phyloP scores from a whole-genome alignment of 2,888 invertebrate genomes.

The Thelaira solivaga region DNA sequence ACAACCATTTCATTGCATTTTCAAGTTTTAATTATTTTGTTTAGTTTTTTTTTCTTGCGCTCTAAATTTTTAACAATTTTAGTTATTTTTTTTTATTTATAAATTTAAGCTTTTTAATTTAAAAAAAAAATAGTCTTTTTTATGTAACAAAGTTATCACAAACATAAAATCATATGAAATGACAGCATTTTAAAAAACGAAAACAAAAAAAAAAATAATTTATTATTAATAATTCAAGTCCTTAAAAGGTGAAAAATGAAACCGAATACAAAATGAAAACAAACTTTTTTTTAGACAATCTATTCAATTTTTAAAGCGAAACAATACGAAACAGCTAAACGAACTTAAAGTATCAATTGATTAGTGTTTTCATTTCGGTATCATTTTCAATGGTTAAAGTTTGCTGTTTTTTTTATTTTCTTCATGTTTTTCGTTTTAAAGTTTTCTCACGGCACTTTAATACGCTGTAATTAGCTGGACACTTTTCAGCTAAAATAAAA shows the following conservation, averaged over 20 bases:
- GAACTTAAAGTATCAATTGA: slow-evolving; percentile 46
- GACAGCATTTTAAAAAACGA: slow-evolving; percentile 18
- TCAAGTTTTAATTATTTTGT: background rate
- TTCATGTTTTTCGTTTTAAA: slow-evolving; percentile 30
- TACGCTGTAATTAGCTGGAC: slow-evolving; percentile 55
- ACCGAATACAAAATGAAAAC: slow-evolving; percentile 21
- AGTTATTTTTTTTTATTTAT: background rate
- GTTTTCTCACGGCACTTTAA: slow-evolving; percentile 59
- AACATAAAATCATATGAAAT: slow-evolving; percentile 43
- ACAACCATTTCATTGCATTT: slow-evolving; percentile 2
- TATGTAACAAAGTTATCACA: slow-evolving; percentile 19
- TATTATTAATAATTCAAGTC: slow-evolving; percentile 61
- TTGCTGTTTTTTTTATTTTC: slow-evolving; percentile 41
- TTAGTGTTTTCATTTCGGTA: slow-evolving; percentile 44
- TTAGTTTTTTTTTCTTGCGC: background rate
- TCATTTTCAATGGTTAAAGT: slow-evolving; percentile 33
- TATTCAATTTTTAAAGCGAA: slow-evolving; percentile 2
- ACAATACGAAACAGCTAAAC: slow-evolving; percentile 1
- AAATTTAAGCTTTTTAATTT: background rate
- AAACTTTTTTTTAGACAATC: slow-evolving; percentile 22
- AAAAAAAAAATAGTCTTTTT: slow-evolving; percentile 13
- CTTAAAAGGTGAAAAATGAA: slow-evolving; percentile 58
- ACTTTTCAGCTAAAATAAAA: background rate
- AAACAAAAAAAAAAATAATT: slow-evolving; percentile 38
- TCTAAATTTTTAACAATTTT: slow-evolving; percentile 16